Evolutionary conservation across 35 echinoderm and acorn worm genomes (phyloP).

Genomic region (Apostichopus californicus): DNA sequence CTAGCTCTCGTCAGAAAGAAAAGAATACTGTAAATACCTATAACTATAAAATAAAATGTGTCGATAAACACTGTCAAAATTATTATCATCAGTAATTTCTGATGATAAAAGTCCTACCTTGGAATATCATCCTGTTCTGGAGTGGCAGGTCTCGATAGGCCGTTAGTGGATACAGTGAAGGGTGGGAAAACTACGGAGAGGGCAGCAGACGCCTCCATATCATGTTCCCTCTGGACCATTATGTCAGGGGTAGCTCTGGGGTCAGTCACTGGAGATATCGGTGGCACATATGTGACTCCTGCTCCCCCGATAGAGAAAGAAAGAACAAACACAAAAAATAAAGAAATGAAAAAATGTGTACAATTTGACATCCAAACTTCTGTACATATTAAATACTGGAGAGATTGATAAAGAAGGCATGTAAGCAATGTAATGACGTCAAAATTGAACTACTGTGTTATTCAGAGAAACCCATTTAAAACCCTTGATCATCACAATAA

Average conservation of each 20-base stretch:
- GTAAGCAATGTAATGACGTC: too few relatives aligned
- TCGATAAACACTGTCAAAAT: too few relatives aligned
- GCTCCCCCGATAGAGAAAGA: not conserved
- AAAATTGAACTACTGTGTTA: too few relatives aligned
- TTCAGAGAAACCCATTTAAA: too few relatives aligned
- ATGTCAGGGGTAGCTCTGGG: not conserved
- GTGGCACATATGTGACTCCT: slow-evolving; percentile 17
- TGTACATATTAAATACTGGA: too few relatives aligned
- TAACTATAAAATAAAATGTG: too few relatives aligned
- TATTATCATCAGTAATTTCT: too few relatives aligned
- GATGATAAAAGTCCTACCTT: slow-evolving; percentile 51
- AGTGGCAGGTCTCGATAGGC: slow-evolving; percentile 88
- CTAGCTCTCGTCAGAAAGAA: too few relatives aligned
- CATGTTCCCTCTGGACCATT: slow-evolving; percentile 54
- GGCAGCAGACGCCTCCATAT: slow-evolving; percentile 68
- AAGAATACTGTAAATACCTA: too few relatives aligned
- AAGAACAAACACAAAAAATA: too few relatives aligned
- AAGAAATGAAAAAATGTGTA: not conserved
- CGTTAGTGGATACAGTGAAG: slow-evolving; percentile 83
- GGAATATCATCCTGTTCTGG: slow-evolving; percentile 73
- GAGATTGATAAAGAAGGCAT: too few relatives aligned
- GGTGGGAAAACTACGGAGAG: slow-evolving; percentile 79
- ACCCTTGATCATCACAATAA: too few relatives aligned
- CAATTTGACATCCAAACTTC: not conserved
- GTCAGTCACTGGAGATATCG: not conserved